Evolutionary conservation across 2,113 vertebrate genomes (phyloP).

Genomic region (Neomonachus schauinslandi): DNA sequence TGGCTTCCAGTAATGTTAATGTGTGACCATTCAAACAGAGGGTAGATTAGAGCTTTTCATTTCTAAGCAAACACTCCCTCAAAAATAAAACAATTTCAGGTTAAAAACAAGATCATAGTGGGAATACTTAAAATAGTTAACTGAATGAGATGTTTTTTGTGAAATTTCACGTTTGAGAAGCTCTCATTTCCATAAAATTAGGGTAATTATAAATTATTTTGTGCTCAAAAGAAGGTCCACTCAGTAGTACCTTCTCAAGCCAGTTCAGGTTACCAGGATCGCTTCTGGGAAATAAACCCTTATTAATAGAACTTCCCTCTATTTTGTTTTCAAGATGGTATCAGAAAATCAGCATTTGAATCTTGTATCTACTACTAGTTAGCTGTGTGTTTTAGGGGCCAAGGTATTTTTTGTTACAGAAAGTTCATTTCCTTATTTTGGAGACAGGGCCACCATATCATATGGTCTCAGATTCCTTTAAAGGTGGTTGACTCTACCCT

Average conservation of each 20-base stretch:
- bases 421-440: neutral
- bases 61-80: constrained; percentile 8
- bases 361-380: neutral
- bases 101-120: neutral
- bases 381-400: neutral
- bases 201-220: constrained; percentile 32
- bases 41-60: constrained; percentile 3
- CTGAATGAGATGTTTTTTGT: neutral
- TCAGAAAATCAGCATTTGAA: neutral
- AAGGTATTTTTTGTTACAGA: neutral
- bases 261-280: neutral
- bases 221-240: neutral
- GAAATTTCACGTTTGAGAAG: neutral
- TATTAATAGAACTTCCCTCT: neutral
- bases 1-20: constrained; percentile 42
- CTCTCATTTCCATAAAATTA: constrained; percentile 26
- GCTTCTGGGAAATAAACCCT: neutral
- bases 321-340: constrained; percentile 3
- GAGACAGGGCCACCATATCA: neutral
- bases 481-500: neutral
- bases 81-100: constrained; percentile 29
- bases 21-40: neutral
- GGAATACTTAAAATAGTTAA: constrained; percentile 17
- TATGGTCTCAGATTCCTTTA: neutral
- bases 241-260: neutral